These are phyloP conservation scores for Pimpla rufipes DNA, from an alignment of 2,888 invertebrate species.

Conservation along the genomic window DNA sequence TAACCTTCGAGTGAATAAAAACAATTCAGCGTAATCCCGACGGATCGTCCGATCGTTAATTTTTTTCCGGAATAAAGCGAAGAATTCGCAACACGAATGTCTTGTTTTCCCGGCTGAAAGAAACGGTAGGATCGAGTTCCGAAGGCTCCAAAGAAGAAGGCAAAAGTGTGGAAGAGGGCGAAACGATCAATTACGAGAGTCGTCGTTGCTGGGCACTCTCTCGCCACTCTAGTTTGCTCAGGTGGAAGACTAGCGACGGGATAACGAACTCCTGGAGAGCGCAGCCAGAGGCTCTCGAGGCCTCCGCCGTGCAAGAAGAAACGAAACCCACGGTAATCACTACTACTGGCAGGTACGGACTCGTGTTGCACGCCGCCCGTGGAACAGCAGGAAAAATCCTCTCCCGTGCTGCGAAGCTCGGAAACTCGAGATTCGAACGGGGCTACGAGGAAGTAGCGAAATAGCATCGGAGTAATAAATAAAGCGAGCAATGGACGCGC, in stretches of 20 bases:
- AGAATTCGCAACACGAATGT: background rate
- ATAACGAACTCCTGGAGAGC: conserved; percentile 71
- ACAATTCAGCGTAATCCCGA: background rate
- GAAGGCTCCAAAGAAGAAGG: conserved; percentile 13
- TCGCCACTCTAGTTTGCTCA: conserved; percentile 53
- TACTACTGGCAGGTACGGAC: conserved; percentile 24
- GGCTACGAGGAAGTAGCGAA: conserved; percentile 51
- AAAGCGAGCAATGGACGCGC: conserved; percentile 7
- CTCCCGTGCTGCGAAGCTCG: background rate
- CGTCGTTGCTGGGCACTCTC: conserved; percentile 51
- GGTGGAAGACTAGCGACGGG: conserved; percentile 54
- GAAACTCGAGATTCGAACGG: conserved; percentile 52
- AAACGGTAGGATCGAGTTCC: background rate
- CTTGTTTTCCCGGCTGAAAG: background rate
- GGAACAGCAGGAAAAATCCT: conserved; percentile 40
- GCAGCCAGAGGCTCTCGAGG: conserved; percentile 64
- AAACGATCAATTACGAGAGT: conserved; percentile 69
- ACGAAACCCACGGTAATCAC: conserved; percentile 63
- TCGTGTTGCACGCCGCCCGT: conserved; percentile 34
- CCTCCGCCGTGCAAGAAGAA: conserved; percentile 60
- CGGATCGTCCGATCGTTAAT: background rate
- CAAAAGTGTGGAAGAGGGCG: conserved; percentile 27
- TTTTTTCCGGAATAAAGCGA: background rate
- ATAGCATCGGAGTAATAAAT: conserved; percentile 51
- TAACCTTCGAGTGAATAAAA: background rate